Conservation (phyloP, 2,888 invertebrate genomes). For the Gastrophysa polygoni region DNA sequence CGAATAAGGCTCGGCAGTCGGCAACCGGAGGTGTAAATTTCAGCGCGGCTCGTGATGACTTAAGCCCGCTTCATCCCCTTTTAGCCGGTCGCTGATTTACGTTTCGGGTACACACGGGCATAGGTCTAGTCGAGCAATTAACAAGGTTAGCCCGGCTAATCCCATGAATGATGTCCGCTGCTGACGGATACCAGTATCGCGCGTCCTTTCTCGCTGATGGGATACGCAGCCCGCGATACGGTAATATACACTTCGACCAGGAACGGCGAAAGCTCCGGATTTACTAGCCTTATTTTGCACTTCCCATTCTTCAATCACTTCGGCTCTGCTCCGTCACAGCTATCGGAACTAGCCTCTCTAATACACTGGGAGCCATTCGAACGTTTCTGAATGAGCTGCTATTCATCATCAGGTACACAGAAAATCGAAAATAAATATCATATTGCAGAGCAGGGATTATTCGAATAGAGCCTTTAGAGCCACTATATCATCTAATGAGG, state of each 20-base stretch:
- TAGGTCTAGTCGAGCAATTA: slow-evolving; percentile 60
- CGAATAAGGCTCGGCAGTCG: too few species aligned
- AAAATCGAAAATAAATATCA: too few species aligned
- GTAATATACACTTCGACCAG: slow-evolving; percentile 13
- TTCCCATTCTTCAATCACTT: background rate
- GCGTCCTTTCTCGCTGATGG: slow-evolving; percentile 28
- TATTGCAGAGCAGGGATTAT: too few species aligned
- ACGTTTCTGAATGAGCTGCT: too few species aligned
- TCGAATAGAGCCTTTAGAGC: too few species aligned
- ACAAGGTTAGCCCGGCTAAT: slow-evolving; percentile 61
- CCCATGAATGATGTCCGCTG: slow-evolving; percentile 61
- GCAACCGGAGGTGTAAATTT: slow-evolving; percentile 53
- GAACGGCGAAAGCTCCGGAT: background rate
- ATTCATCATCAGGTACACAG: too few species aligned
- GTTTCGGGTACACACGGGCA: slow-evolving; percentile 54
- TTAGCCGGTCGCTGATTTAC: slow-evolving; percentile 60
- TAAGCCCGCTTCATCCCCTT: slow-evolving; percentile 58
- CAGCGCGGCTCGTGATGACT: slow-evolving; percentile 56
- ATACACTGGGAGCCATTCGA: too few species aligned
- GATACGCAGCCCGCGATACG: slow-evolving; percentile 19
- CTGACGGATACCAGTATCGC: slow-evolving; percentile 53
- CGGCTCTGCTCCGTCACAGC: too few species aligned
- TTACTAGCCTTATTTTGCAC: background rate
- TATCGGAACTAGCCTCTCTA: too few species aligned
- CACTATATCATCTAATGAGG: too few species aligned